Conservation (phyloP, 1,140 invertebrate genomes). For the Drosophila gunungcola region DNA sequence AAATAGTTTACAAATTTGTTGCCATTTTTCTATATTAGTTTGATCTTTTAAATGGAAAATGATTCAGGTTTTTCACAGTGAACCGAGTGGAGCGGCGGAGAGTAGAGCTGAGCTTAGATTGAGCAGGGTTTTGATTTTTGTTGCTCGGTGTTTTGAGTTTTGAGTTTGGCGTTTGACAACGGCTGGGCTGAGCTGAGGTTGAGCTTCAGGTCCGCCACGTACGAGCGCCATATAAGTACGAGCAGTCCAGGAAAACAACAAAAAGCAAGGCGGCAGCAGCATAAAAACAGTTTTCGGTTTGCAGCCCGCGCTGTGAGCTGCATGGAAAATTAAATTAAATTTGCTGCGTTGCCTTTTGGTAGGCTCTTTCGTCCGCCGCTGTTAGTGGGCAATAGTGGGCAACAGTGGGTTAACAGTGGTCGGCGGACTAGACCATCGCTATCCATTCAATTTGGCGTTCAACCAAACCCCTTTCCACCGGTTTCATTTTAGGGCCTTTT, state of each 20-base stretch:
- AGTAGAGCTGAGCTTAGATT: slow-evolving; percentile 38
- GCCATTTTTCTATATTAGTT: no score
- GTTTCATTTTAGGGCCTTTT: neutral
- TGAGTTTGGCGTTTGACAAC: slow-evolving; percentile 38
- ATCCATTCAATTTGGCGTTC: slow-evolving; percentile 6
- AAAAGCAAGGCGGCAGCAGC: slow-evolving; percentile 31
- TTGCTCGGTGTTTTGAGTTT: slow-evolving; percentile 18
- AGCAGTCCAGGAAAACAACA: slow-evolving; percentile 26
- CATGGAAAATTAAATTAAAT: slow-evolving; percentile 69
- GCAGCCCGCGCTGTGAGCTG: slow-evolving; percentile 64
- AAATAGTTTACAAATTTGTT: no score
- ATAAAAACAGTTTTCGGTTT: slow-evolving; percentile 67
- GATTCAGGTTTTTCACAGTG: neutral
- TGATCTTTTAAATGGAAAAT: no score
- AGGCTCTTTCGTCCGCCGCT: slow-evolving; percentile 48
- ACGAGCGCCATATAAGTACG: slow-evolving; percentile 62
- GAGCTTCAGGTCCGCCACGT: slow-evolving; percentile 50
- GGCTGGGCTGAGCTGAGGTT: slow-evolving; percentile 33
- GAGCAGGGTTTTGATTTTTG: slow-evolving; percentile 32
- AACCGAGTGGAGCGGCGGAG: slow-evolving; percentile 46
- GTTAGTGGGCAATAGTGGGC: slow-evolving; percentile 22
- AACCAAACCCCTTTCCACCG: slow-evolving; percentile 11
- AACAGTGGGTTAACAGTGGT: slow-evolving; percentile 39
- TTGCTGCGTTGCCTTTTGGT: slow-evolving; percentile 63
- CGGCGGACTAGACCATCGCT: slow-evolving; percentile 6